These are phyloP conservation scores for Rhyacichthys aspro DNA, from an alignment of 2,797 vertebrate species.

Conservation along the genomic window DNA sequence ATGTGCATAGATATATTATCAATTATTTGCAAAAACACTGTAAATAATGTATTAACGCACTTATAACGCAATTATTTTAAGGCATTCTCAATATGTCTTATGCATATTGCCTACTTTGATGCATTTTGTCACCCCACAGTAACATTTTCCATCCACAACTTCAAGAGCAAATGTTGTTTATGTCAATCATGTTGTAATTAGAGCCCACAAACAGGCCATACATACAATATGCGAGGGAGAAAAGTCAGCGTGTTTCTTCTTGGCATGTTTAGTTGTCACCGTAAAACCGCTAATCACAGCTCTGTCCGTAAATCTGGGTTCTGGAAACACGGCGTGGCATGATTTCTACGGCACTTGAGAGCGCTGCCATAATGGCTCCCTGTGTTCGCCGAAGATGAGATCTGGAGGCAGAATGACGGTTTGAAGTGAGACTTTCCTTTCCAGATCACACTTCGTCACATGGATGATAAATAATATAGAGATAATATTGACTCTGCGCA, in stretches of 20 bases:
- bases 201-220: too few relatives aligned
- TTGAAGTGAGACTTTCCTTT: conserved; percentile 67
- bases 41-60: too few relatives aligned
- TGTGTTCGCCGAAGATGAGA: conserved; percentile 48
- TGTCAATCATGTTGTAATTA: too few relatives aligned
- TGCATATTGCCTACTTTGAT: too few relatives aligned
- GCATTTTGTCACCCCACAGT: too few relatives aligned
- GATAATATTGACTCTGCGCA: conserved; percentile 72
- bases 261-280: conserved; percentile 33
- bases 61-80: too few relatives aligned
- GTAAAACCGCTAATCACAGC: conserved; percentile 44
- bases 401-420: conserved; percentile 49
- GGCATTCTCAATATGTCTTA: too few relatives aligned
- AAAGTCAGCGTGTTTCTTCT: conserved; percentile 8
- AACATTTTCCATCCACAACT: too few relatives aligned
- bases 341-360: conserved; percentile 29
- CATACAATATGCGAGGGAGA: conserved; percentile 1
- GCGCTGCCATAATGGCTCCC: conserved; percentile 42
- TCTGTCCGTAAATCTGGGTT: conserved; percentile 21
- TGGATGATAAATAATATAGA: conserved; percentile 76
- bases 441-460: conserved; percentile 75
- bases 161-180: too few relatives aligned
- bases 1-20: too few relatives aligned
- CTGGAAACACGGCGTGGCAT: conserved; percentile 31
- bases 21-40: too few relatives aligned